Conservation (phyloP, 2,888 invertebrate species). For the Troides helena region DNA sequence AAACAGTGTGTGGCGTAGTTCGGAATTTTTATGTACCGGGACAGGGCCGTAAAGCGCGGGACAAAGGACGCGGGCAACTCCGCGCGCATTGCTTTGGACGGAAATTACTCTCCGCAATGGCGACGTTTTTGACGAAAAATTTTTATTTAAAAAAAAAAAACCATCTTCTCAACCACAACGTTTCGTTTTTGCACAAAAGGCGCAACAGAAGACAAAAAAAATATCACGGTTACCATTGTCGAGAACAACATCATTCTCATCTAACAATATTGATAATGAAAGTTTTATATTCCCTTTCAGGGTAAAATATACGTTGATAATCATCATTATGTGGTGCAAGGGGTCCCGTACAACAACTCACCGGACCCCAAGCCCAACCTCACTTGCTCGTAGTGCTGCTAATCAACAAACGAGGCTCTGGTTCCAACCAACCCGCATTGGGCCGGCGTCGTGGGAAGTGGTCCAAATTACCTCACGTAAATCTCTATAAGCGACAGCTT, state of each 20-base stretch:
- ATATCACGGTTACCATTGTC: background rate
- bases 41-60: constrained; percentile 33
- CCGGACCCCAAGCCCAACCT: no score
- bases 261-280: no score
- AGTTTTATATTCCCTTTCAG: no score
- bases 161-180: constrained; percentile 9
- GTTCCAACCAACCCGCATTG: no score
- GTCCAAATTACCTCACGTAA: no score
- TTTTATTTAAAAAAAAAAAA: constrained; percentile 19
- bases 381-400: no score
- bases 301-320: no score
- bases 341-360: no score
- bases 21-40: constrained; percentile 37
- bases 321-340: no score
- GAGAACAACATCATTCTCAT: background rate
- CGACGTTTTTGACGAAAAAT: constrained; percentile 18
- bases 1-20: constrained; percentile 34
- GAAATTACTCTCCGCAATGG: constrained; percentile 23
- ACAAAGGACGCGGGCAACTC: constrained; percentile 32
- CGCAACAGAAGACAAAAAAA: constrained; percentile 1
- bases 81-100: constrained; percentile 26
- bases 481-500: no score
- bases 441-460: no score
- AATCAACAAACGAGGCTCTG: no score
- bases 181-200: constrained; percentile 17